Conservation (phyloP, 2,113 vertebrate species). For the Daubentonia madagascariensis region DNA sequence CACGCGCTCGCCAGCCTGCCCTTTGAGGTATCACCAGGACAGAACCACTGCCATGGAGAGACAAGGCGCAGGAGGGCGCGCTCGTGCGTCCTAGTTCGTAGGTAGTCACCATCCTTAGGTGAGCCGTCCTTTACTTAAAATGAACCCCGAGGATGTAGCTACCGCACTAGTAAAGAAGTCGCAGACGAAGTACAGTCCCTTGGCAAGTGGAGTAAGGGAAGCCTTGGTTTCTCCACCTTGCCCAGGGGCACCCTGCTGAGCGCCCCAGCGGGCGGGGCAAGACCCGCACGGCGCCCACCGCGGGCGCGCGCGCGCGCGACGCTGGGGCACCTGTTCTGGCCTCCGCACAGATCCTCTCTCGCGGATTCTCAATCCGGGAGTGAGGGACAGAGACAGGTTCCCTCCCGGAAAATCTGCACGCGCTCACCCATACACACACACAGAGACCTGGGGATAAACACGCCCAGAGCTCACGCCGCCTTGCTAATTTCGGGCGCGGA, state of each 20-base stretch:
- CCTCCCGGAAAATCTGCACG: neutral
- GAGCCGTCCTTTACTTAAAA: neutral
- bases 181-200: neutral
- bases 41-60: neutral
- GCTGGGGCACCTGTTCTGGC: neutral
- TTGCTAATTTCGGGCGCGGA: neutral
- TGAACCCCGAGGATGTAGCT: neutral
- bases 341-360: neutral
- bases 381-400: neutral
- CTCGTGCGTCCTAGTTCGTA: neutral
- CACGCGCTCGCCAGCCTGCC: neutral
- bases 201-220: neutral
- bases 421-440: neutral
- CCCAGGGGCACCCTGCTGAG: neutral
- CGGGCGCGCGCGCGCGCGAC: neutral
- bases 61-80: constrained; percentile 46
- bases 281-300: neutral
- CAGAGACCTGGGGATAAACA: neutral
- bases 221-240: neutral
- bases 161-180: neutral
- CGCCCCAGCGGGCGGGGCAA: too few relatives aligned
- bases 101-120: neutral
- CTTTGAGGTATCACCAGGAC: neutral
- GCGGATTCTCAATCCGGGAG: neutral
- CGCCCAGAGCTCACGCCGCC: neutral